Evolutionary conservation across 1,140 invertebrate genomes (phyloP), one percentile per base, ranked within the genome.

Genomic region (Musca vetustissima): DNA sequence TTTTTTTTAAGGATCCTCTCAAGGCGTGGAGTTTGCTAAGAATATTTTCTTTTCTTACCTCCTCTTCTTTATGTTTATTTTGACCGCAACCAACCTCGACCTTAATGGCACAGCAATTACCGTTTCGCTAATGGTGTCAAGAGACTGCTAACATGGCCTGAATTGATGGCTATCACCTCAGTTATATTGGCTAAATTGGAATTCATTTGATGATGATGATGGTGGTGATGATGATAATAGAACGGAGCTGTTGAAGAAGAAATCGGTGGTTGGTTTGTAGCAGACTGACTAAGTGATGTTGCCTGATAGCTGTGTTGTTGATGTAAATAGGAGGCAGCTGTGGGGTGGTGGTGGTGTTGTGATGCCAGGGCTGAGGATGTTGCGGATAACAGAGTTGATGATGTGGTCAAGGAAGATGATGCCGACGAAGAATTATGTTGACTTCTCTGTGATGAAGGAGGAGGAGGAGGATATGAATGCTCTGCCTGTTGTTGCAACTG

Each of bases 271-370:
- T 4, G 17, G 48, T 7, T 32, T 36, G n/a, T n/a, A 36, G 25
- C 28, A 36, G 21, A 4, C 4, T 22, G 17, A 4, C 6, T 21
- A 19, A 19, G 49, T 9, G 17, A 22, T 19, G 32, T 28, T 43
- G n/a, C n/a, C n/a, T 61, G 57, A 36, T 36, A 36, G 15, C 28
- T n/a, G 14, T 61, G 57, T 17, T 61, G 36, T 19, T 61, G 32
- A 61, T 61, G 57, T 36, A 61, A 19, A 61, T 61, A 61, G 17
- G 57, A 36, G n/a, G 57, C 28, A 43, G 28, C 21, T 36, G 57
- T 36, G 2, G 57, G 36, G 8, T 28, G 36, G 36, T 43, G 36
- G n/a, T 43, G 13, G 13, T 11, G 36, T 43, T 43, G 36, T 43
- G 11, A 6, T 43, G 36, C 36, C 36, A 9, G 36, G 11, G 53